Percentiles rank a stretch among this genome's conserved stretches.
Conservation (phyloP, 1,140 invertebrate genomes). For the Cryptotermes secundus region DNA sequence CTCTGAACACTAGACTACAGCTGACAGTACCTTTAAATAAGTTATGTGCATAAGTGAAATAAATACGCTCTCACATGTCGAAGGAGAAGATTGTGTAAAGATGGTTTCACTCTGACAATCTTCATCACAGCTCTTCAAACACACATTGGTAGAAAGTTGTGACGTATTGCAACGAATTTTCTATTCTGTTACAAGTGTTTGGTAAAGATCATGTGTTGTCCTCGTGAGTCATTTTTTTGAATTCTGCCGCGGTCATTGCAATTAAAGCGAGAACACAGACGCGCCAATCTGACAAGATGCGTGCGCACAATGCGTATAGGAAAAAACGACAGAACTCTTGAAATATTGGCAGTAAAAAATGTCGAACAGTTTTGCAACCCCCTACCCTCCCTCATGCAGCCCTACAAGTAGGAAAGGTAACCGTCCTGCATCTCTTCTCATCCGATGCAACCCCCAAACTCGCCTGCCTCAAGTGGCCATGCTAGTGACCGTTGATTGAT, state of each 20-base stretch:
- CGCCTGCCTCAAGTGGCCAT: not conserved
- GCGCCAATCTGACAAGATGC: not conserved
- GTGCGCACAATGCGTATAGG: not conserved
- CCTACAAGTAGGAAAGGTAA: too few species aligned
- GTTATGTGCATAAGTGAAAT: too few species aligned
- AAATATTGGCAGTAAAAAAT: slow-evolving; percentile 20
- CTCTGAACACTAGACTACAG: too few species aligned
- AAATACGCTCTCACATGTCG: too few species aligned
- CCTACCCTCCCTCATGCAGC: not conserved
- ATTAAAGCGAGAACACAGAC: not conserved
- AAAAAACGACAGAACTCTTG: not conserved
- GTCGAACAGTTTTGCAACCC: not conserved
- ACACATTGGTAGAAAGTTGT: not conserved
- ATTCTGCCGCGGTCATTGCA: not conserved
- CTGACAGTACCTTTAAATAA: too few species aligned
- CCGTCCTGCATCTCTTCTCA: not conserved
- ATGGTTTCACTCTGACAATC: not conserved
- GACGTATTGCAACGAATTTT: not conserved
- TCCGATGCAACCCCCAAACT: not conserved
- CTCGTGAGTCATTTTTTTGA: not conserved
- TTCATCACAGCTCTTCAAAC: not conserved
- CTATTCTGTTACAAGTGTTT: not conserved
- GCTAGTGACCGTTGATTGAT: not conserved
- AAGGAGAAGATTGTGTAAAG: too few species aligned
- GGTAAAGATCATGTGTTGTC: not conserved